These are phyloP conservation scores for Eulemur macaco DNA, from an alignment of 2,113 vertebrate genomes.

Conservation along the genomic window DNA sequence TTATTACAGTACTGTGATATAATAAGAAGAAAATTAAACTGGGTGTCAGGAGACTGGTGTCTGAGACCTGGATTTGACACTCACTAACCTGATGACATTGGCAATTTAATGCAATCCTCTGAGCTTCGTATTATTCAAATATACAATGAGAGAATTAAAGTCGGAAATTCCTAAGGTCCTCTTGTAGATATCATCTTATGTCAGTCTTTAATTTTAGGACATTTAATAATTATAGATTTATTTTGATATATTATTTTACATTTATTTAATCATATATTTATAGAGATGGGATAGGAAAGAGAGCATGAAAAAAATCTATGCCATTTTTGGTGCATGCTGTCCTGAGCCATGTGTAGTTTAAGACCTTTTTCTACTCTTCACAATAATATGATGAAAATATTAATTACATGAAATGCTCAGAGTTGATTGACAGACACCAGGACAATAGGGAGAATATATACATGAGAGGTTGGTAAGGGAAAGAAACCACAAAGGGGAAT, in stretches of 20 bases:
- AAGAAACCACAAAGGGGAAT: background rate
- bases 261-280: background rate
- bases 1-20: background rate
- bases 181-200: background rate
- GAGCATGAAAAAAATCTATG: background rate
- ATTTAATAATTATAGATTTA: slow-evolving; percentile 5
- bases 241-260: background rate
- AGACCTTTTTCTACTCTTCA: background rate
- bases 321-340: background rate
- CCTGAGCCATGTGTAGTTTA: background rate
- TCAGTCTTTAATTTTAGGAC: background rate
- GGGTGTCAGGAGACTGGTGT: background rate
- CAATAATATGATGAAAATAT: slow-evolving; percentile 1
- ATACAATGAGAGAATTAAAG: slow-evolving; percentile 46
- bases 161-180: background rate
- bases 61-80: background rate
- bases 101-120: background rate
- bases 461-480: background rate
- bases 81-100: slow-evolving; percentile 8
- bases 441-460: background rate
- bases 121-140: background rate
- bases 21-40: slow-evolving; percentile 31
- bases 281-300: background rate
- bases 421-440: background rate
- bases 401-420: background rate